These are phyloP conservation scores for Oxyruncus cristatus DNA, from an alignment of 2,113 vertebrate species.

Conservation along the genomic window DNA sequence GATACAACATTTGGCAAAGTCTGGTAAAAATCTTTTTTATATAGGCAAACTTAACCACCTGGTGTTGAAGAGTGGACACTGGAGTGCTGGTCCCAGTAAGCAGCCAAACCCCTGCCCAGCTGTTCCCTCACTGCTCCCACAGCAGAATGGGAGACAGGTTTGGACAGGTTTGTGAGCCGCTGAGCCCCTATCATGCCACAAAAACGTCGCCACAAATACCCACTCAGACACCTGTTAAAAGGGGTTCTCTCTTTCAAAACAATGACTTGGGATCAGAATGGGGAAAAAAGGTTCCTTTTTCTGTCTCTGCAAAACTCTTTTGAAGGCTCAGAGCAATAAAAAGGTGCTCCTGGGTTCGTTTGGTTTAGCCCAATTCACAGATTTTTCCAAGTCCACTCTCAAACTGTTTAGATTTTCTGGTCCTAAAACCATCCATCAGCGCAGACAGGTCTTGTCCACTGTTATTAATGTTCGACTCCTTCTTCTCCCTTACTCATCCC, in stretches of 20 bases:
- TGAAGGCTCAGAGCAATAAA: neutral
- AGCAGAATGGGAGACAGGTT: neutral
- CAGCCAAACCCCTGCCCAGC: neutral
- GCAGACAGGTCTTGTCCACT: neutral
- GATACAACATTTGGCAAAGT: neutral
- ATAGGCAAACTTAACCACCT: neutral
- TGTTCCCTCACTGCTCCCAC: neutral
- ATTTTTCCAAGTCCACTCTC: neutral
- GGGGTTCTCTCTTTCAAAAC: neutral
- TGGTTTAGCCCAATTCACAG: neutral
- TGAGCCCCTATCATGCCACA: neutral
- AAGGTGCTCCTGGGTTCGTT: neutral
- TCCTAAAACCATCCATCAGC: neutral
- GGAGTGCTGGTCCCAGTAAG: neutral
- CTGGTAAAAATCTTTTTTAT: neutral
- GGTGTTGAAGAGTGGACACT: neutral
- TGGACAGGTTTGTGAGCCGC: too few relatives aligned
- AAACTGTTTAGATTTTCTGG: neutral
- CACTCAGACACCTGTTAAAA: neutral
- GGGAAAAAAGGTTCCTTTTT: neutral
- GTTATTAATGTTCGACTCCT: neutral
- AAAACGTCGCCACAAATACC: neutral
- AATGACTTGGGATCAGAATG: neutral
- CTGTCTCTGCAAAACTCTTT: neutral
- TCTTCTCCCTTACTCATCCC: neutral